These are phyloP conservation scores for Notospermus geniculatus DNA, from an alignment of 1,140 invertebrate genomes.

Conservation along the genomic window DNA sequence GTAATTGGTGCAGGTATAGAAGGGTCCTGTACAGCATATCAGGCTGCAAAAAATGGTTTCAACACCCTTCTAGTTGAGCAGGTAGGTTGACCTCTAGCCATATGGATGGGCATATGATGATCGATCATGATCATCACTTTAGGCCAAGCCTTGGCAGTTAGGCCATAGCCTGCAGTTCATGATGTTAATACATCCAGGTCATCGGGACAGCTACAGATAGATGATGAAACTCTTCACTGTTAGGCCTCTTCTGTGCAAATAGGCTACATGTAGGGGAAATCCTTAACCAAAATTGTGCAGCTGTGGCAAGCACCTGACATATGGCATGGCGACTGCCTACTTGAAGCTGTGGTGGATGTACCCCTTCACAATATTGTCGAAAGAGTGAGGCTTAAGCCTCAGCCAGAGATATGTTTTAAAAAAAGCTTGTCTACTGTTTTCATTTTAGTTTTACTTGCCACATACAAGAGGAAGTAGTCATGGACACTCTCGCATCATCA, in stretches of 20 bases:
- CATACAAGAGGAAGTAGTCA: constrained; percentile 51
- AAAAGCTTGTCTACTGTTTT: background rate
- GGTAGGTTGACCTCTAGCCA: too few relatives aligned
- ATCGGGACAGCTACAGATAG: too few relatives aligned
- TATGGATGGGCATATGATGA: too few relatives aligned
- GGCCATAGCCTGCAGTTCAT: too few relatives aligned
- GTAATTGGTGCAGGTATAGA: constrained; percentile 30
- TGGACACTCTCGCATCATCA: constrained; percentile 47
- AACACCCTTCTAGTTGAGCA: constrained; percentile 26
- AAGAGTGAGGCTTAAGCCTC: background rate
- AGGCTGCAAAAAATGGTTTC: constrained; percentile 12
- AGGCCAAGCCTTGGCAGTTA: background rate
- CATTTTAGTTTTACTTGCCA: constrained; percentile 44
- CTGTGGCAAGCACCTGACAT: background rate
- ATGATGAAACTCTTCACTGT: too few relatives aligned
- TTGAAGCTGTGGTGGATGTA: background rate
- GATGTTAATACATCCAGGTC: too few relatives aligned
- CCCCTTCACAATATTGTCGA: background rate
- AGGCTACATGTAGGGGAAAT: too few relatives aligned
- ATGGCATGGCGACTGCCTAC: too few relatives aligned
- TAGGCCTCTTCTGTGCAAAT: too few relatives aligned
- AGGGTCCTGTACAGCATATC: constrained; percentile 26
- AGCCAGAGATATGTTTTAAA: too few relatives aligned
- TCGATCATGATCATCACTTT: too few relatives aligned
- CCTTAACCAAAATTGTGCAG: background rate